A percentile compares a stretch with the other conserved stretches of the same genome.
phyloP scores from a whole-genome alignment of 2,888 invertebrate genomes.

The Nephrotoma appendiculata region DNA sequence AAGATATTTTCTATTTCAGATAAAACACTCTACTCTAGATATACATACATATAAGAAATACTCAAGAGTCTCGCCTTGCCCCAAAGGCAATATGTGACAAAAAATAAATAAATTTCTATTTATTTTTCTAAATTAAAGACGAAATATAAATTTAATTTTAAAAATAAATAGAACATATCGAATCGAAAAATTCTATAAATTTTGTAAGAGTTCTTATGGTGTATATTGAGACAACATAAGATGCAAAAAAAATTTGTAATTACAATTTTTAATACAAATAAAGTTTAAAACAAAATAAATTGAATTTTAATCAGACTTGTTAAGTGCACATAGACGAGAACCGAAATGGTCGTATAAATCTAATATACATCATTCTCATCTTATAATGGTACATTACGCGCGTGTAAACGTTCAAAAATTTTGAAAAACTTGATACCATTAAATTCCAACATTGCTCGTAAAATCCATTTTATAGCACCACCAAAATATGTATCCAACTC shows the following conservation, averaged over 20 bases:
- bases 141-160: not conserved
- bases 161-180: not conserved
- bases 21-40: not conserved
- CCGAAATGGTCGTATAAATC: too few relatives aligned
- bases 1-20: not conserved
- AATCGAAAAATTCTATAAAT: not conserved
- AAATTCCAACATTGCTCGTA: not conserved
- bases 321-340: too few relatives aligned
- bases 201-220: not conserved
- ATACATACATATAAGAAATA: not conserved
- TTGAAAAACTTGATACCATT: not conserved
- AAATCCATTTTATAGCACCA: not conserved
- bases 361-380: not conserved
- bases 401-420: not conserved
- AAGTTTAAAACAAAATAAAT: not conserved
- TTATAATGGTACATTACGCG: not conserved
- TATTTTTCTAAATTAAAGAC: not conserved
- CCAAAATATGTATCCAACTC: not conserved
- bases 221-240: not conserved
- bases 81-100: not conserved
- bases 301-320: not conserved
- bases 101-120: not conserved
- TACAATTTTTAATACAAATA: not conserved
- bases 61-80: not conserved
- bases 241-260: not conserved